A percentile compares a stretch with the other conserved stretches of the same genome.
Evolutionary conservation across 2,888 invertebrate species (phyloP).

Genomic region (Eupithecia abbreviata): DNA sequence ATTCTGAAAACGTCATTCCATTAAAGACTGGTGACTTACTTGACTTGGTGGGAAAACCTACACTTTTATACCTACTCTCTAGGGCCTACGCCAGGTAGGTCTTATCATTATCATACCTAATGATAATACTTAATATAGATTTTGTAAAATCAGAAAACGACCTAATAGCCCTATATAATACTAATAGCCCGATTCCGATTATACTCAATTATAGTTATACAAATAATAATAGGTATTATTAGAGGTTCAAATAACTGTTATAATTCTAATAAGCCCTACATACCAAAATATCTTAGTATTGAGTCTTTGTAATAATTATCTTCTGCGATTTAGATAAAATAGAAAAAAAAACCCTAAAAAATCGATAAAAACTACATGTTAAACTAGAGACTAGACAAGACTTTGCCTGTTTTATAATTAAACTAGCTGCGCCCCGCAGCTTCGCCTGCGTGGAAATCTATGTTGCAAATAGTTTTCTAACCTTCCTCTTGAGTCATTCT

Average conservation of each 20-base stretch:
- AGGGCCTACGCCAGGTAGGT: not conserved
- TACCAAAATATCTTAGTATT: no score
- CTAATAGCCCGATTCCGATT: no score
- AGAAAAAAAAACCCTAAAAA: no score
- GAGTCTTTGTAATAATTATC: no score
- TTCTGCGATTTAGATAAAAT: no score
- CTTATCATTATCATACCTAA: no score
- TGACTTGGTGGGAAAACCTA: slow-evolving; percentile 47
- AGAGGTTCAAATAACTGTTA: not conserved
- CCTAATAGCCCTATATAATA: not conserved
- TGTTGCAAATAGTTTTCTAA: no score
- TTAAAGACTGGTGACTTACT: slow-evolving; percentile 54
- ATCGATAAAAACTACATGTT: not conserved
- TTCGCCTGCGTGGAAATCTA: no score
- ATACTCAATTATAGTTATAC: no score
- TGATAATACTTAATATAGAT: slow-evolving; percentile 32
- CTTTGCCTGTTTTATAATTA: not conserved
- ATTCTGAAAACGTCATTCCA: slow-evolving; percentile 60
- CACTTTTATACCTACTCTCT: slow-evolving; percentile 44
- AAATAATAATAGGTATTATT: not conserved
- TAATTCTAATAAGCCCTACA: not conserved
- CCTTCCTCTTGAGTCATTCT: no score
- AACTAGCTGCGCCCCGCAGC: no score
- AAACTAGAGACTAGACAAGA: not conserved
- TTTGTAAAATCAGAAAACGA: slow-evolving; percentile 26